Evolutionary conservation across 2,888 invertebrate species (phyloP), one percentile per base, ranked within the genome.

Genomic region (Amphipyra berbera): DNA sequence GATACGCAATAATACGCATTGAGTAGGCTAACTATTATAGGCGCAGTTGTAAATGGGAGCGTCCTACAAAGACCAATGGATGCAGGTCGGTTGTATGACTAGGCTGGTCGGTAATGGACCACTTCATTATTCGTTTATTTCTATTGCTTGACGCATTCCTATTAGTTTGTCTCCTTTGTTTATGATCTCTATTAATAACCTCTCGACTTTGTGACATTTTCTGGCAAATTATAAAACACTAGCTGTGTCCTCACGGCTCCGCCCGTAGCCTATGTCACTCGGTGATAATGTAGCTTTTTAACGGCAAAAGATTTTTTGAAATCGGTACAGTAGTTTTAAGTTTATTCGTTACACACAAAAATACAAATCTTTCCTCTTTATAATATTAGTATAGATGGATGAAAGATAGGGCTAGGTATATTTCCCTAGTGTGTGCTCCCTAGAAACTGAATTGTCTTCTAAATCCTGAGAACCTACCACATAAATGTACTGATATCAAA

Each of bases 121-220:
- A 50, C 13, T 56, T 54, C 10, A 67, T 60, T 60, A 60, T 66
- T 40, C 52, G 52, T 60, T 67, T 67, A 60, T 44, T 52, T 44
- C 13, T 67, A 49, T 67, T 48, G 27, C 38, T n/a, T 15, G 21
- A 54, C 9, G 15, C 35, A 56, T 44, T 55, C 38, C 45, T 50
- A 14, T 46, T 41, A 42, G 41, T 12, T 35, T 13, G 21, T 53
- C 38, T 42, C 37, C 3, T 67, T 10, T 21, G 38, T 13, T 45
- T 46, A 45, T 8, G 33, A 46, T 42, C 30, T 27, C 7, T 21
- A 10, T 7, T 7, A 27, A 13, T 37, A 35, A 7, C 13, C 6
- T n/a, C 13, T 30, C 27, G 10, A 14, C 7, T 35, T 3, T 21
- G 9, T 13, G 7, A 59, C 6, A 35, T 15, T 45, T 61, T 50